A percentile compares a stretch with the other conserved stretches of the same genome.
Evolutionary conservation across 1,140 invertebrate species (phyloP).

Genomic region (Capitella teleta): DNA sequence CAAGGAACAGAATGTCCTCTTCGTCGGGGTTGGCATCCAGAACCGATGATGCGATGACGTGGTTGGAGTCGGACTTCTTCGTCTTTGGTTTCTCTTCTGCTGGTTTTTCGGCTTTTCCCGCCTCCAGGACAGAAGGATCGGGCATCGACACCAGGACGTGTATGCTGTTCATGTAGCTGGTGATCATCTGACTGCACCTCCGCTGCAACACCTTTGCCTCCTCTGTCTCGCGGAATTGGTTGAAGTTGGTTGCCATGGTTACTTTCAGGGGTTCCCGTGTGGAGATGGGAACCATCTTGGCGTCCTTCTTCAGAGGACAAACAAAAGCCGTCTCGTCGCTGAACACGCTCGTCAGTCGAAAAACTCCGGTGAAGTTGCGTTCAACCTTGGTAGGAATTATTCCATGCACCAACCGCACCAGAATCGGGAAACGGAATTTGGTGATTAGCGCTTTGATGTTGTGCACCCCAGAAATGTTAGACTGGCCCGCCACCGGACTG

Average conservation of each 20-base stretch:
- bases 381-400: conserved; percentile 61
- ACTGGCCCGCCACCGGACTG: conserved; percentile 75
- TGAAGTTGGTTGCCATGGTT: conserved; percentile 68
- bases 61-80: conserved; percentile 39
- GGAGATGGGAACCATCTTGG: conserved; percentile 67
- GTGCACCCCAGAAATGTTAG: conserved; percentile 85
- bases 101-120: conserved; percentile 41
- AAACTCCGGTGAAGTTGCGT: conserved; percentile 49
- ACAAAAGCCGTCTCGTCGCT: conserved; percentile 61
- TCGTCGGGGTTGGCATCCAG: conserved; percentile 8
- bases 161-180: conserved; percentile 72
- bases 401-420: conserved; percentile 78
- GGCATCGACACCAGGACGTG: conserved; percentile 43
- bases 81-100: conserved; percentile 25
- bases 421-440: conserved; percentile 72
- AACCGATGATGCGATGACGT: conserved; percentile 43
- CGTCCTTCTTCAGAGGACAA: conserved; percentile 56
- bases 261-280: conserved; percentile 74
- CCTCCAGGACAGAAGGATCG: conserved; percentile 24
- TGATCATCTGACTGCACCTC: conserved; percentile 62
- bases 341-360: conserved; percentile 67
- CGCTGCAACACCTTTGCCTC: conserved; percentile 70
- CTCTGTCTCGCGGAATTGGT: conserved; percentile 62
- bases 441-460: conserved; percentile 64
- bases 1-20: conserved; percentile 64